Base-by-base conservation (phyloP, 2,113 vertebrate genomes). In the Hylia prasina region DNA sequence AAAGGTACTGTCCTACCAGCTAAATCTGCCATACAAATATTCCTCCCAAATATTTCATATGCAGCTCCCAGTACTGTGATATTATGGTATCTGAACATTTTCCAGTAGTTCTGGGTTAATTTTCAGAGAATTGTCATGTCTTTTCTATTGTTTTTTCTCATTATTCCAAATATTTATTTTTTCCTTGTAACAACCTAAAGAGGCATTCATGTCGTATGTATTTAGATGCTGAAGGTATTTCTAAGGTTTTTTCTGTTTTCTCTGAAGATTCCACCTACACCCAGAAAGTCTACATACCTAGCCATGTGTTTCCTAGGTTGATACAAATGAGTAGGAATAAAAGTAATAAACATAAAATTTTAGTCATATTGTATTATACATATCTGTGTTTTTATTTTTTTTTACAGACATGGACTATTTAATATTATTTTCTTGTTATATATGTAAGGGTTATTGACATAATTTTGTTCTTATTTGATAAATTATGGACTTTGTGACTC, bases 191-290 rank as follows among this genome's bases (percentile, higher is more conserved):
- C 20, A 20, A 35, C 5, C 5, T 30, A n/a, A 50, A 71, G 57
- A 68, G 7, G 48, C 1, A 17, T 66, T 48, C 37, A 18, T 69
- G 3, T 13, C 3, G 11, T 51, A 16, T 8, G 7, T 20, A 47
- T 58, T 77, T 48, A 93, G 31, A 37, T 15, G 13, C 2, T 48
- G 31, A 76, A 42, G 5, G 1, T 40, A 37, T 16, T 80, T 82
- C 75, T 31, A 31, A 12, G 22, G 1, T 44, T 37, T 20, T 35
- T 24, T 11, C 4, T 60, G 28, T 66, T 47, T 27, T 3, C 3
- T 11, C 6, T 84, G 21, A 61, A 39, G 8, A 10, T 6, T 47
- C 9, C 17, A 60, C 4, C 11, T 40, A 1, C 5, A 1, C 4
- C 31, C n/a, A 53, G 17, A 68, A 73, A 79, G 0, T 3, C 15